Base-by-base conservation (phyloP, 2,113 vertebrate species). In the Myxocyprinus asiaticus region DNA sequence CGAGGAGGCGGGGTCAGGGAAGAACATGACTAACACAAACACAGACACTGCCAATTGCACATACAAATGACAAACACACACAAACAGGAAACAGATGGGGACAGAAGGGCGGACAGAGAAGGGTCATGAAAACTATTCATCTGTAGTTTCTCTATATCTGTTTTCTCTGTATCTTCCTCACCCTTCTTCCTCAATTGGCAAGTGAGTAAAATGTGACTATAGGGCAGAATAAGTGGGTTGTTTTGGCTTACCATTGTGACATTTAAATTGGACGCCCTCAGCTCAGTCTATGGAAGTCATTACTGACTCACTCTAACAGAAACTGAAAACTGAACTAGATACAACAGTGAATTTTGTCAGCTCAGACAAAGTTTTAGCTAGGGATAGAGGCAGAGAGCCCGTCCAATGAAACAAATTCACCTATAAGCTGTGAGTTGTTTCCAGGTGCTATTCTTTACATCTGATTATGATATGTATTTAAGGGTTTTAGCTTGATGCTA, bases 181-280 rank as follows among this genome's bases (percentile, higher is more conserved):
- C 78, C n/a, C 55, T 72, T 45, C 22, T 48, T 58, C 67, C 67
- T 64, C 10, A 55, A 71, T 67, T 76, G 77, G 61, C 64, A 63
- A 79, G 61, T 62, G 50, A 79, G 71, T 83, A 67, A 76, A 17
- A 76, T 71, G 10, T 83, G 61, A 71, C 82, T 83, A 56, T 62
- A 50, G 77, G 82, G 77, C 72, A 80, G 61, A 76, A 64, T 67
- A 71, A 76, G 77, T 80, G 51, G 67, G 65, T 75, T 76, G 72
- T 83, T 83, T 68, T 83, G 66, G 66, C 53, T 76, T 74, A 66
- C 75, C 66, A 45, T 53, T 42, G n/a, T 67, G 63, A 64, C 78
- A 80, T 74, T 80, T 74, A 80, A 66, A 72, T 44, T 64, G 50
- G 68, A 83, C 9, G 43, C 71, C 78, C 66, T 79, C 70, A 78